phyloP scores from a whole-genome alignment of 2,113 vertebrate species.

The Manacus vitellinus region DNA sequence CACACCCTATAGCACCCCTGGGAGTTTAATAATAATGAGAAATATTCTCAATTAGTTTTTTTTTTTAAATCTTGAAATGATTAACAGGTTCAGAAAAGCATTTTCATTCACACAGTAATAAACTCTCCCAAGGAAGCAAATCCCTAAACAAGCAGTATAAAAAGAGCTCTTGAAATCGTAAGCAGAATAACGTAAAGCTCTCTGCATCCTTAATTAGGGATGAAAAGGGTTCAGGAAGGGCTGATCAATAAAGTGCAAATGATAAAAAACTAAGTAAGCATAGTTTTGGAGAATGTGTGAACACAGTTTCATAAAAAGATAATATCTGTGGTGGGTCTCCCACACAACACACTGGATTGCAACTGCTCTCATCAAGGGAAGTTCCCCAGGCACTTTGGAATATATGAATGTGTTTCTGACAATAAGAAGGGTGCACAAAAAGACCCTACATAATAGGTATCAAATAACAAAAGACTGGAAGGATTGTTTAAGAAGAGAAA shows the following conservation, averaged over 20 bases:
- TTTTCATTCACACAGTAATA: slow-evolving; percentile 47
- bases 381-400: neutral
- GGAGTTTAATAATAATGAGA: slow-evolving; percentile 43
- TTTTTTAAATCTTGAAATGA: neutral
- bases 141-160: slow-evolving; percentile 41
- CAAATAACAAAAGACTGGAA: neutral
- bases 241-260: neutral
- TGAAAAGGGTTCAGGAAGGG: neutral
- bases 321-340: neutral
- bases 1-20: neutral
- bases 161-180: neutral
- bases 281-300: neutral
- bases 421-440: neutral
- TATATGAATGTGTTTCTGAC: neutral
- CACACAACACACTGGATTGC: neutral
- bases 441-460: neutral
- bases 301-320: neutral
- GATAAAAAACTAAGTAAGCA: neutral
- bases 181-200: neutral
- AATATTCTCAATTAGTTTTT: slow-evolving; percentile 33
- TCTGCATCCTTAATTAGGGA: slow-evolving; percentile 21
- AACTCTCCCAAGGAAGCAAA: slow-evolving; percentile 46
- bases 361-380: neutral
- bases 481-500: neutral
- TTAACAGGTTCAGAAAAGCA: slow-evolving; percentile 46